phyloP scores from a whole-genome alignment of 2,113 vertebrate species.

The Brachionichthys hirsutus region DNA sequence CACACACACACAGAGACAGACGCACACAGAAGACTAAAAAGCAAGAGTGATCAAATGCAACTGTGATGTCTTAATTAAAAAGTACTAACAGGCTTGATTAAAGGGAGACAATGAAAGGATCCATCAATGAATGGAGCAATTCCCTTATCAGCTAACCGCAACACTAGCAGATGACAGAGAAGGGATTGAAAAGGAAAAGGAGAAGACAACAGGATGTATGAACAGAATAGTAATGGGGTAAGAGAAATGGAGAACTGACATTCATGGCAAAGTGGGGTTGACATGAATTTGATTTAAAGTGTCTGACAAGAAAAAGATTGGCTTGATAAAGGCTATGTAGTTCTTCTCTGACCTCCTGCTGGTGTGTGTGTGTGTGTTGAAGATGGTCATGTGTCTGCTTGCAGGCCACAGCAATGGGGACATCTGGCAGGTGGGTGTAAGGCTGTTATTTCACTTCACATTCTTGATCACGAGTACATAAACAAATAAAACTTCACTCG shows the following conservation, averaged over 20 bases:
- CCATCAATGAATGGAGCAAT: slow-evolving; percentile 70
- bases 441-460: slow-evolving; percentile 58
- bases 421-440: slow-evolving; percentile 38
- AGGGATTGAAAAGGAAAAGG: slow-evolving; percentile 21
- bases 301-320: slow-evolving; percentile 27
- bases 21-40: slow-evolving; percentile 33
- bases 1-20: neutral
- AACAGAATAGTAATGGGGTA: slow-evolving; percentile 47
- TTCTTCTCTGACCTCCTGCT: slow-evolving; percentile 23
- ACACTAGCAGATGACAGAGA: slow-evolving; percentile 46
- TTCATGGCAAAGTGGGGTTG: slow-evolving; percentile 35
- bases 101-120: slow-evolving; percentile 73
- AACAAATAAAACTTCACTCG: slow-evolving; percentile 64
- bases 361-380: neutral
- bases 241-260: slow-evolving; percentile 28
- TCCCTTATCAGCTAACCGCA: slow-evolving; percentile 66
- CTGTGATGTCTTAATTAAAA: slow-evolving; percentile 83
- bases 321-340: slow-evolving; percentile 15
- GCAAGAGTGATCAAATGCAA: slow-evolving; percentile 69
- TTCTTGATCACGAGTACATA: slow-evolving; percentile 55
- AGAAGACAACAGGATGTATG: slow-evolving; percentile 38
- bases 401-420: slow-evolving; percentile 28
- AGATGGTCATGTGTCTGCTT: slow-evolving; percentile 23
- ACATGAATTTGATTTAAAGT: slow-evolving; percentile 23
- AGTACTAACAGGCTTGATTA: slow-evolving; percentile 77